These are phyloP conservation scores for Arothron firmamentum DNA, from an alignment of 2,113 vertebrate species.

Conservation along the genomic window DNA sequence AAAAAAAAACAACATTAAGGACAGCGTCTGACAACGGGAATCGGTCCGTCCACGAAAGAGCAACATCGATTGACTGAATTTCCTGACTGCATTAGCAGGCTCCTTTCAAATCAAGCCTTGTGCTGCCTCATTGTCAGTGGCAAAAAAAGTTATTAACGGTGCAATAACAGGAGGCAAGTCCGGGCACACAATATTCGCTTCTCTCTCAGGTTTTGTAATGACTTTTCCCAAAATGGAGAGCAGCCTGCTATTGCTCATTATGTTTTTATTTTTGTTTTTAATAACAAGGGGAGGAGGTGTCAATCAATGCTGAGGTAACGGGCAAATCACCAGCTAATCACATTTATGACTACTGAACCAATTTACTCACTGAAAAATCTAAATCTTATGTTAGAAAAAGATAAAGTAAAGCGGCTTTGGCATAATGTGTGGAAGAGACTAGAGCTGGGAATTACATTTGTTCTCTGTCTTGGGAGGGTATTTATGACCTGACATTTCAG, in stretches of 20 bases:
- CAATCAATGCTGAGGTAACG: conserved; percentile 71
- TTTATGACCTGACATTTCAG: conserved; percentile 22
- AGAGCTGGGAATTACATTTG: conserved; percentile 7
- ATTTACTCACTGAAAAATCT: background rate
- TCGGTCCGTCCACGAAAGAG: conserved; percentile 51
- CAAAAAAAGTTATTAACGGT: conserved; percentile 72
- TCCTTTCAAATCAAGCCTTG: conserved; percentile 48
- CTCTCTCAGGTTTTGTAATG: conserved; percentile 73
- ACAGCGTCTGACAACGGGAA: conserved; percentile 51
- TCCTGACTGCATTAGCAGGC: conserved; percentile 63
- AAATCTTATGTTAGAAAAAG: background rate
- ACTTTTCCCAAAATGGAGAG: conserved; percentile 73
- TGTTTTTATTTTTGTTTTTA: conserved; percentile 42
- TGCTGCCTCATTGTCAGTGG: conserved; percentile 64
- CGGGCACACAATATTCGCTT: conserved; percentile 72
- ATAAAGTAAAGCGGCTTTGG: conserved; percentile 4
- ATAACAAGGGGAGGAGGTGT: conserved; percentile 21
- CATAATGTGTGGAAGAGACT: background rate
- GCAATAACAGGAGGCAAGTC: conserved; percentile 73
- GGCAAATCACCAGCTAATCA: no score
- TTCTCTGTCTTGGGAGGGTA: conserved; percentile 4
- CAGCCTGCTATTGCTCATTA: conserved; percentile 75
- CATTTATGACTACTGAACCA: no score
- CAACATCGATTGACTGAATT: conserved; percentile 62
- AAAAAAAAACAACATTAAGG: conserved; percentile 1